These are phyloP conservation scores for Atrina japonica DNA, from an alignment of 2,888 invertebrate genomes.

Conservation along the genomic window DNA sequence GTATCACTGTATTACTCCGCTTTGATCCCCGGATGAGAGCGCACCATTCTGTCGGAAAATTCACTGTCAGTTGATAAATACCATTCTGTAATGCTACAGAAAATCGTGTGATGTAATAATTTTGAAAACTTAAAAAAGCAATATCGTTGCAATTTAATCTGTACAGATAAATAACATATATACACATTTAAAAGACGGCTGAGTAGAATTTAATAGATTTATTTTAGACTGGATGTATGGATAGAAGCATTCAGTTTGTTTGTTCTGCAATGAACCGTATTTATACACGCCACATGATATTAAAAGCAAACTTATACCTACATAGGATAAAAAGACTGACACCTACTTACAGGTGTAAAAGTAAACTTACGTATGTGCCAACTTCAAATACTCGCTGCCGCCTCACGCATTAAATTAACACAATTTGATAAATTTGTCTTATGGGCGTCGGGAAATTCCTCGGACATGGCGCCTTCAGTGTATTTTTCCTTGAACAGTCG, in stretches of 20 bases:
- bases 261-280: conserved; percentile 13
- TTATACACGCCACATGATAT: conserved; percentile 21
- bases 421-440: conserved; percentile 2
- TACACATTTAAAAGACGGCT: no score
- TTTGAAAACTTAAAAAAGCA: conserved; percentile 9
- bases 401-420: conserved; percentile 46
- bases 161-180: no score
- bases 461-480: conserved; percentile 25
- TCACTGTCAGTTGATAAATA: conserved; percentile 15
- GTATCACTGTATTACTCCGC: conserved; percentile 27
- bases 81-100: conserved; percentile 21
- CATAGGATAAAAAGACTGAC: conserved; percentile 29
- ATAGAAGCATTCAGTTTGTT: conserved; percentile 18
- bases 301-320: conserved; percentile 34
- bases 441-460: conserved; percentile 31
- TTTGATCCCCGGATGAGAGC: conserved; percentile 37
- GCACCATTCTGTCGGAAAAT: conserved; percentile 23
- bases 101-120: conserved; percentile 24
- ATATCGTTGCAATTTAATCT: no score
- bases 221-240: neutral
- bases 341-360: conserved; percentile 38
- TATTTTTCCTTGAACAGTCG: conserved; percentile 8
- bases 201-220: no score
- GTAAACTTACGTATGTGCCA: conserved; percentile 29
- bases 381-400: conserved; percentile 31